Evolutionary conservation across 2,113 vertebrate genomes (phyloP).

Genomic region (Gnathonemus echidnorhynchus): DNA sequence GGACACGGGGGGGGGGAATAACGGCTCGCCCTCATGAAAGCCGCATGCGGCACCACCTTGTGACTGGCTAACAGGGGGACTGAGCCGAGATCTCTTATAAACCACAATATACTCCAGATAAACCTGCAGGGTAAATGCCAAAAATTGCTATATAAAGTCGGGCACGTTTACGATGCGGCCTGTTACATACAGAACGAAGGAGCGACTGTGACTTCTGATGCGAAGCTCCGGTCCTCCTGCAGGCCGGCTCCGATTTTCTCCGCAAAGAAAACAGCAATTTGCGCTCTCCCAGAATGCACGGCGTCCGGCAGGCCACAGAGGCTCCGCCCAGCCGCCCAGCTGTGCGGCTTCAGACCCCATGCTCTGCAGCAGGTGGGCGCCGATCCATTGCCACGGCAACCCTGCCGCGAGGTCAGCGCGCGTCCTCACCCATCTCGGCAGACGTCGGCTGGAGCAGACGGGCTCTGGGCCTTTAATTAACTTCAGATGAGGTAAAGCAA

Average conservation of each 20-base stretch:
- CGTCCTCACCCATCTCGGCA: conserved; percentile 56
- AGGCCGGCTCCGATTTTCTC: not conserved
- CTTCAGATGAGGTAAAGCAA: conserved; percentile 68
- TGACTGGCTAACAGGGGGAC: not conserved
- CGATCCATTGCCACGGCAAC: conserved; percentile 47
- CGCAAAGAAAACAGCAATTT: not conserved
- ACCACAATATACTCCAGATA: not conserved
- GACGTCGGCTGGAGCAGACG: conserved; percentile 48
- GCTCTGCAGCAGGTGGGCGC: conserved; percentile 16
- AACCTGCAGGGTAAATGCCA: not conserved
- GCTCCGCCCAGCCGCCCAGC: not conserved
- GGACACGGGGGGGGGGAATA: conserved; percentile 57
- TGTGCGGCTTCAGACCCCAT: not conserved
- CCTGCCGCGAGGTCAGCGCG: conserved; percentile 45
- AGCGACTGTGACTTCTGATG: not conserved
- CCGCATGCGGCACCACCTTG: conserved; percentile 41
- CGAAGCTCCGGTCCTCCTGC: not conserved
- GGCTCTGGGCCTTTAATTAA: conserved; percentile 64
- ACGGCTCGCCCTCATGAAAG: conserved; percentile 67
- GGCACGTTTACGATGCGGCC: not conserved
- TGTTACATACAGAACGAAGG: not conserved
- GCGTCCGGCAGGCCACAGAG: not conserved
- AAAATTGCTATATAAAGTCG: not conserved
- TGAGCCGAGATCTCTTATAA: not conserved
- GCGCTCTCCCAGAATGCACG: not conserved